A percentile compares a stretch with the other conserved stretches of the same genome.
Conservation (phyloP, 2,797 vertebrate species). For the Diceros bicornis region DNA sequence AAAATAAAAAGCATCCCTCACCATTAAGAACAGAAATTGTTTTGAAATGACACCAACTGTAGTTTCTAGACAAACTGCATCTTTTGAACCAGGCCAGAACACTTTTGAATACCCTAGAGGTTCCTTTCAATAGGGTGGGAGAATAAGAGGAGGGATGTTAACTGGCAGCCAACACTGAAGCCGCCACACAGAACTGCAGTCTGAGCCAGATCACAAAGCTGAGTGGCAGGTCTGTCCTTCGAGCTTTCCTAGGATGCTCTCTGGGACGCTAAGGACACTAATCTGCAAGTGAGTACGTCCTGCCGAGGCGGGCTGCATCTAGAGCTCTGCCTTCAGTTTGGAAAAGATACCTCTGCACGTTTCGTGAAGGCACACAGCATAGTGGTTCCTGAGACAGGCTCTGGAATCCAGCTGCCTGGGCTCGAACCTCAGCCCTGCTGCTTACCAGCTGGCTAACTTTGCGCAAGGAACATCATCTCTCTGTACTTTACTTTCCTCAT, state of each 20-base stretch:
- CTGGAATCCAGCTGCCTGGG: background rate
- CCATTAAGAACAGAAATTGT: conserved; percentile 43
- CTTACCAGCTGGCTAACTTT: background rate
- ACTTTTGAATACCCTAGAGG: background rate
- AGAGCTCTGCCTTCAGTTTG: background rate
- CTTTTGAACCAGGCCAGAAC: background rate
- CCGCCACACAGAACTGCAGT: background rate
- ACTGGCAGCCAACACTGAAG: background rate
- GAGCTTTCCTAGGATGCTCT: background rate
- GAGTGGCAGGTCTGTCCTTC: background rate
- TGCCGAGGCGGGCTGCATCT: background rate
- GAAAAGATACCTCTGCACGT: background rate
- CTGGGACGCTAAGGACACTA: background rate
- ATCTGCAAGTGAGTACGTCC: background rate
- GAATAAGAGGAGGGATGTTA: background rate
- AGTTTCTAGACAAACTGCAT: conserved; percentile 42
- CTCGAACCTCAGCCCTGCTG: background rate
- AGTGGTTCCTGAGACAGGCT: background rate
- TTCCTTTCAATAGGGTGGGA: background rate
- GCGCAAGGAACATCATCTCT: background rate
- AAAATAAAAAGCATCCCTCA: conserved; percentile 14
- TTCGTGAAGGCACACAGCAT: background rate
- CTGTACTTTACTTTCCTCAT: background rate
- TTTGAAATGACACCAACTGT: conserved; percentile 43
- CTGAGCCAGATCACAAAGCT: background rate